Conservation (phyloP, 2,797 vertebrate genomes). For the Amphiprion clarkii region DNA sequence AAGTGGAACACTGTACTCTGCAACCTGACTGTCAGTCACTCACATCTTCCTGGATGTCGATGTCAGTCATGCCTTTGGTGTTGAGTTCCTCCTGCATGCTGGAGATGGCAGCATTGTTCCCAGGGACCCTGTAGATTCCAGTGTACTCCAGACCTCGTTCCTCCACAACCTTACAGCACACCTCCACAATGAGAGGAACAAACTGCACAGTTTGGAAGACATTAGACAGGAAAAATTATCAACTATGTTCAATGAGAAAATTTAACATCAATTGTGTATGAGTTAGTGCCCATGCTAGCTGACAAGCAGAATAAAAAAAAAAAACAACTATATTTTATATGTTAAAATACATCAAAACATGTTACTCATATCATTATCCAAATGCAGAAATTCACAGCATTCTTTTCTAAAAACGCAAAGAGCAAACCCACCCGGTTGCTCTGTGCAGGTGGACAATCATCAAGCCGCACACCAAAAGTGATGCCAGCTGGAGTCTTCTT, state of each 20-base stretch:
- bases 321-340: too few relatives aligned
- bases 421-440: constrained; percentile 88
- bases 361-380: background rate
- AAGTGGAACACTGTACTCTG: background rate
- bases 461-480: constrained; percentile 94
- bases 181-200: constrained; percentile 97
- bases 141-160: constrained; percentile 97
- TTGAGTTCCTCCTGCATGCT: constrained; percentile 98
- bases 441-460: constrained; percentile 94
- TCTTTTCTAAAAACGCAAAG: background rate
- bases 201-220: constrained; percentile 84
- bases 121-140: constrained; percentile 98
- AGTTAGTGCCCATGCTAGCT: background rate
- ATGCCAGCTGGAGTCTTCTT: constrained; percentile 91
- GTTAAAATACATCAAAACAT: too few relatives aligned
- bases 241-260: background rate
- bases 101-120: constrained; percentile 98
- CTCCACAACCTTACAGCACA: constrained; percentile 98
- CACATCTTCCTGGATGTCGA: constrained; percentile 97
- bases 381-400: background rate
- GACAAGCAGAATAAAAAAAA: background rate
- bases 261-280: background rate
- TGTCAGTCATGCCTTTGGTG: constrained; percentile 95
- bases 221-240: background rate
- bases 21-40: constrained; percentile 74